Evolutionary conservation across 2,888 invertebrate genomes (phyloP), one percentile per base, ranked within the genome.

Genomic region (Phyllotreta striolata): DNA sequence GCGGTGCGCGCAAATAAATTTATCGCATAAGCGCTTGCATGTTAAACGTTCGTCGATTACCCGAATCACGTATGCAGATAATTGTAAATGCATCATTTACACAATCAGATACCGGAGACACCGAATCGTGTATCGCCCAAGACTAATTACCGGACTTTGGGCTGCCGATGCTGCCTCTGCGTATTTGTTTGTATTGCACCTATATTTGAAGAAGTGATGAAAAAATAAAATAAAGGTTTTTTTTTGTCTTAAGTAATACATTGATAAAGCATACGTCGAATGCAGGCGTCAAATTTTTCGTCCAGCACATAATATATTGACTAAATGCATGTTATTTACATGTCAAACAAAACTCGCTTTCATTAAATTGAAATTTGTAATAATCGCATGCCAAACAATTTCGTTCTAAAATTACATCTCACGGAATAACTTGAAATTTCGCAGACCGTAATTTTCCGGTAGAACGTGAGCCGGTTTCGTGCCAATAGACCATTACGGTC

Each of bases 391-490:
- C 64, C 67, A 55, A 64, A 61, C 67, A 71, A 71, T 70, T 72
- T 70, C 72, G 66, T 71, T 70, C 70, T 67, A 70, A 72, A 74
- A 74, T 72, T 71, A 73, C 72, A 71, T 70, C 74, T 73, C 74
- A 77, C 73, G 73, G 72, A 78, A 77, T 75, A 73, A 77, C 73
- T 74, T 74, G 75, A 76, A 77, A 76, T 77, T 78, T 78, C 76
- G 75, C 78, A 76, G 76, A 68, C 74, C 69, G 75, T 78, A 78
- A 79, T 79, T 79, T 79, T 77, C 77, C 74, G 73, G 76, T 74
- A 72, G 70, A 74, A 74, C 68, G 68, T 67, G 69, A 71, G 72
- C 67, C 77, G 69, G 66, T 78, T 73, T 72, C 80, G 79, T 80
- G 80, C 70, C 72, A 71, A 68, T 72, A 62, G 72, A 67, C 76